Evolutionary conservation across 2,888 invertebrate genomes (phyloP).

Genomic region (Oscheius sp.): DNA sequence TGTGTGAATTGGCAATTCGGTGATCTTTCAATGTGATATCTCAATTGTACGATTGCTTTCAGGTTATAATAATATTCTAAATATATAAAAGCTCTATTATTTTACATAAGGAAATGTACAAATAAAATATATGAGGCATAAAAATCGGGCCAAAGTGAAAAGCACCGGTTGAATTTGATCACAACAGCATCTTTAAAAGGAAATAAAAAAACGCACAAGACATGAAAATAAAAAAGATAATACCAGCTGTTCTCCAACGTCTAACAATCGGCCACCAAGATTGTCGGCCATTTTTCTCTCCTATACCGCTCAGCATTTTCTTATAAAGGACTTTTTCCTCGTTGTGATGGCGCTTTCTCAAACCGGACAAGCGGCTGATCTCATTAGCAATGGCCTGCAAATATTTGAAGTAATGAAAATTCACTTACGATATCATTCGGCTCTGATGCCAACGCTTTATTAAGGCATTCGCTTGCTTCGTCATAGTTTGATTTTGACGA

Average conservation of each 20-base stretch:
- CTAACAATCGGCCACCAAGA: neutral
- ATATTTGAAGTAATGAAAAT: neutral
- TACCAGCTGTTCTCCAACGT: neutral
- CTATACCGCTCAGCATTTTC: conserved; percentile 37
- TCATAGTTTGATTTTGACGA: conserved; percentile 14
- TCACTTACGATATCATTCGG: conserved; percentile 33
- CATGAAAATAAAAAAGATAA: conserved; percentile 13
- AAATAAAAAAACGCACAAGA: conserved; percentile 19
- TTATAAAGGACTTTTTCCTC: conserved; percentile 38
- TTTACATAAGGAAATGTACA: too few relatives aligned
- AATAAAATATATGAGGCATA: too few relatives aligned
- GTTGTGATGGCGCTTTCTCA: conserved; percentile 30
- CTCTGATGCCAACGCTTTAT: conserved; percentile 24
- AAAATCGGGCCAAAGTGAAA: too few relatives aligned
- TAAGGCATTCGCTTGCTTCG: conserved; percentile 26
- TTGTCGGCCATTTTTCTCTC: neutral
- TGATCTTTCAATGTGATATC: too few relatives aligned
- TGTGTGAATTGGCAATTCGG: conserved; percentile 4
- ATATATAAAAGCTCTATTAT: too few relatives aligned
- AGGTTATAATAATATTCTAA: too few relatives aligned
- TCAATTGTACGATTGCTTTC: too few relatives aligned
- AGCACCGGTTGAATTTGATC: too few relatives aligned
- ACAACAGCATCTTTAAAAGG: conserved; percentile 19
- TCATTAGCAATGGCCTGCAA: conserved; percentile 32
- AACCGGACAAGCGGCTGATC: conserved; percentile 25